These are phyloP conservation scores for Peromyscus eremicus DNA, from an alignment of 2,797 vertebrate genomes.

Conservation along the genomic window DNA sequence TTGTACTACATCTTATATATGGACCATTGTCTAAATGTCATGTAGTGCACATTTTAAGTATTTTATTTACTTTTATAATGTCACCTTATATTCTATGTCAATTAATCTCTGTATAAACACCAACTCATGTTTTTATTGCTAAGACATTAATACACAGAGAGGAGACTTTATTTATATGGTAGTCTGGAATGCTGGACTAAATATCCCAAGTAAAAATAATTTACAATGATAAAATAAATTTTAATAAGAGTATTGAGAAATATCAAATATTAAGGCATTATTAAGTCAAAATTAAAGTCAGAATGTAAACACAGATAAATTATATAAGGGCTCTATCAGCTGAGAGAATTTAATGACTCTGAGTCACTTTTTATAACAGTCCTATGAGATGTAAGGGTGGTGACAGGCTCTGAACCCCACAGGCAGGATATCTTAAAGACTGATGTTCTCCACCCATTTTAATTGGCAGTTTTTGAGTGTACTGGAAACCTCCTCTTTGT, in stretches of 20 bases:
- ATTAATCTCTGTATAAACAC: neutral
- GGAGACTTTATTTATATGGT: neutral
- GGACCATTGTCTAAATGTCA: neutral
- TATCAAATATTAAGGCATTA: neutral
- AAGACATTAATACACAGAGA: neutral
- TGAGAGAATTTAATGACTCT: neutral
- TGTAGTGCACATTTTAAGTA: neutral
- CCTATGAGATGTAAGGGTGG: neutral
- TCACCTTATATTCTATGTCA: neutral
- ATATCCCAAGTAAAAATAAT: neutral
- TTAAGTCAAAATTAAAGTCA: conserved; percentile 4
- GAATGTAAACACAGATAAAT: neutral
- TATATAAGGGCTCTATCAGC: neutral
- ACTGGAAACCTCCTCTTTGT: neutral
- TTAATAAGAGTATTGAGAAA: neutral
- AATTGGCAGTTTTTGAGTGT: neutral
- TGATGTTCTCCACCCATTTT: neutral
- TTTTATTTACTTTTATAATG: neutral
- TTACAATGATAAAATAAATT: neutral
- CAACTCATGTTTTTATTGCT: neutral
- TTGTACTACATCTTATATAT: neutral
- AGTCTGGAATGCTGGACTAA: neutral
- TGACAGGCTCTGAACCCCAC: neutral
- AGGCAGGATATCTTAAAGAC: neutral
- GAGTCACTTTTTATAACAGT: neutral